Evolutionary conservation across 2,797 vertebrate species (phyloP), one percentile per base, ranked within the genome.

Genomic region (Parauchenoglanis punctatus): DNA sequence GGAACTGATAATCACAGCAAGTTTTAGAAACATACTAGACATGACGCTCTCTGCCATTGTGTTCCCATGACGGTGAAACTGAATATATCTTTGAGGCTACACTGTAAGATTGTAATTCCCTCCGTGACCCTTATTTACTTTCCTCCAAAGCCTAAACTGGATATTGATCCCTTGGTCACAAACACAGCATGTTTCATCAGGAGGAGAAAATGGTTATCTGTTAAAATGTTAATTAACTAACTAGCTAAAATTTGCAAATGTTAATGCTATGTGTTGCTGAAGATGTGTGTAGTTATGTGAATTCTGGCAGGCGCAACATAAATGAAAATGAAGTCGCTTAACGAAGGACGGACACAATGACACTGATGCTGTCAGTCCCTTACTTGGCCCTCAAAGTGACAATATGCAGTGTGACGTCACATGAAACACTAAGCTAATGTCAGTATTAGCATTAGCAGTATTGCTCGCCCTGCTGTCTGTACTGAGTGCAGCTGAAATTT

Each of bases 301-400:
- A n/a, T 13, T 52, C 0, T 0, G 46, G 11, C 13, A 76, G 46
- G 15, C n/a, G 0, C 13, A 46, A 44, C 7, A 49, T 46, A 7
- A 49, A 12, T 46, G 1, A 75, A 75, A 46, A n/a, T 49, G 1
- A 28, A 52, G 15, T 25, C 46, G 52, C 72, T 52, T 49, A 75
- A 75, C n/a, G 46, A 49, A 75, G 6, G 25, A 17, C 25, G 49
- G 13, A 3, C 44, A 17, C 44, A 15, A 7, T 49, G 49, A 52
- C 44, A 75, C 2, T 70, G 31, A 35, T 18, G 31, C 15, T 10
- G 31, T 52, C 46, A 76, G 46, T n/a, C 73, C 25, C 46, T 25
- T 76, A 52, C 25, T 52, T 3, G 6, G 4, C 44, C 11, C 20
- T 73, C 23, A 52, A 52, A 15, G 7, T 52, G 23, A 49, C 5